A percentile compares a stretch with the other conserved stretches of the same genome.
These are phyloP conservation scores for Saccostrea cuccullata DNA, from an alignment of 1,140 invertebrate species.

Conservation along the genomic window DNA sequence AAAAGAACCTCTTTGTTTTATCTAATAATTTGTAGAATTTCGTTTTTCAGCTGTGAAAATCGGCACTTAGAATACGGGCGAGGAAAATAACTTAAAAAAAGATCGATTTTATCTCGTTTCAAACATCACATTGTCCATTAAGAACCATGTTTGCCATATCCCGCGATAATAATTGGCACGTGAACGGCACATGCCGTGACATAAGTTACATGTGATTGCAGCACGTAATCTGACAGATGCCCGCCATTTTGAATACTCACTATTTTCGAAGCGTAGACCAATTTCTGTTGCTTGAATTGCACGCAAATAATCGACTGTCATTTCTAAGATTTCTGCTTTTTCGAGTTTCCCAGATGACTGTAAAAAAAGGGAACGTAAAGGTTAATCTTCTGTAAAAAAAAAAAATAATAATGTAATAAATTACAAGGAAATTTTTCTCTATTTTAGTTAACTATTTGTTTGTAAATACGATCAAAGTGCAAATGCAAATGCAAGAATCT, in stretches of 20 bases:
- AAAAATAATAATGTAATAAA: no score
- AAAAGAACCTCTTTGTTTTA: not conserved
- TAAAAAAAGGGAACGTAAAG: not conserved
- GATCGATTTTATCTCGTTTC: constrained; percentile 7
- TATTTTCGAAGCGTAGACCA: constrained; percentile 63
- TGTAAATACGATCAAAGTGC: no score
- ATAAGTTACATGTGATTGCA: constrained; percentile 31
- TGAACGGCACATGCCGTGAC: constrained; percentile 19
- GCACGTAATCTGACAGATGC: constrained; percentile 25
- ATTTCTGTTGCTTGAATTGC: constrained; percentile 67
- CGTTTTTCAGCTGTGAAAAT: not conserved
- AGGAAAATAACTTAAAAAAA: not conserved
- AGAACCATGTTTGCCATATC: not conserved
- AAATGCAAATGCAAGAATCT: no score
- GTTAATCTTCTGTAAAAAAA: no score
- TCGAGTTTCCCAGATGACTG: constrained; percentile 93
- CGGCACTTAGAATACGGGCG: not conserved
- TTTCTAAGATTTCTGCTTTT: constrained; percentile 97
- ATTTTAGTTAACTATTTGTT: no score
- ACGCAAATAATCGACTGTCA: constrained; percentile 91
- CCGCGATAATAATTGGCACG: constrained; percentile 12
- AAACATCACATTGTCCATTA: constrained; percentile 5
- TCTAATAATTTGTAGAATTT: not conserved
- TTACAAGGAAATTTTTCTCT: no score
- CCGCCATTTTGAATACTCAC: constrained; percentile 52